Conservation (phyloP, 2,888 invertebrate genomes). For the Temnothorax unifasciatus region DNA sequence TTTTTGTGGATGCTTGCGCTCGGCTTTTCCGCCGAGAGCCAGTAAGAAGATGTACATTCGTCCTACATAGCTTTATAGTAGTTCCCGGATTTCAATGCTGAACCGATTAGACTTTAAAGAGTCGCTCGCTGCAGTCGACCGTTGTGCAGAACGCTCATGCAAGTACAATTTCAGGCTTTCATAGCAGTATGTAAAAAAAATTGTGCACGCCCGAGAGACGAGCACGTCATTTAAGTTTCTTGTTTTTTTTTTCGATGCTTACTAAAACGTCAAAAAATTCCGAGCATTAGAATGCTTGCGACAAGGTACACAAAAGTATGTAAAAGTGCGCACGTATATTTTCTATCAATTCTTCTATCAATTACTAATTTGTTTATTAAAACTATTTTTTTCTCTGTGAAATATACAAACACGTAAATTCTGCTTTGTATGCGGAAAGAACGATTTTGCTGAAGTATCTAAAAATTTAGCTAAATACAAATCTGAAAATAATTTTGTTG, state of each 20-base stretch:
- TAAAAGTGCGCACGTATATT: not conserved
- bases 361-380: not conserved
- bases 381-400: not conserved
- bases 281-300: no score
- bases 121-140: constrained; percentile 37
- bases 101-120: constrained; percentile 56
- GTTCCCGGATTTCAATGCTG: constrained; percentile 35
- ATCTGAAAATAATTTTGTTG: no score
- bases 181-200: constrained; percentile 41
- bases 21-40: constrained; percentile 9
- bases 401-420: not conserved
- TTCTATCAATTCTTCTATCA: not conserved
- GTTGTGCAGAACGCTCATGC: constrained; percentile 40
- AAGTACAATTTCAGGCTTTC: constrained; percentile 57
- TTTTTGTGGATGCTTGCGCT: constrained; percentile 7
- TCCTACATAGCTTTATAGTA: constrained; percentile 34
- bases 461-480: no score
- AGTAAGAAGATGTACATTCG: constrained; percentile 35
- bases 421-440: not conserved
- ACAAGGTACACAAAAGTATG: not conserved
- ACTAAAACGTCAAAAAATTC: constrained; percentile 22
- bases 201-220: constrained; percentile 21
- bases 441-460: no score
- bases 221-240: constrained; percentile 29
- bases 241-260: not conserved